Evolutionary conservation across 2,888 invertebrate species (phyloP).

Genomic region (Dascillus cervinus): DNA sequence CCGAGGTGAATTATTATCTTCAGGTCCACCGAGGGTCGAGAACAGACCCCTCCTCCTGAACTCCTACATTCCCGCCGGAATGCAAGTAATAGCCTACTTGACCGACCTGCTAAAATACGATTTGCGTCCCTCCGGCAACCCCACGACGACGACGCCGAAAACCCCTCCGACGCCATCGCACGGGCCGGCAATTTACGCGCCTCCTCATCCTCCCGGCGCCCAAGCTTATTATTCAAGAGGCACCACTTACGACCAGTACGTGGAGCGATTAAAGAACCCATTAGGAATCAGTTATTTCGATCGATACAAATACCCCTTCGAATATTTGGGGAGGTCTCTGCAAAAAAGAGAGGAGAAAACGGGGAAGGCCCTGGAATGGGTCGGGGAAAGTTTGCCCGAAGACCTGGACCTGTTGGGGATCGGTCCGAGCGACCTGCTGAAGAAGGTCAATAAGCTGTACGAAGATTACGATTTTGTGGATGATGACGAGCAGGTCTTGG

Average conservation of each 20-base stretch:
- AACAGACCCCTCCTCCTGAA: conserved; percentile 48
- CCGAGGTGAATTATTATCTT: no score
- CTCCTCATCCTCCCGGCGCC: conserved; percentile 42
- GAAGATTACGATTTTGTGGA: conserved; percentile 25
- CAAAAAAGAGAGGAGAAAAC: conserved; percentile 1
- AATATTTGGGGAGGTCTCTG: conserved; percentile 4
- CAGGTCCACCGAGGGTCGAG: conserved; percentile 35
- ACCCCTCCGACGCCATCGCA: conserved; percentile 35
- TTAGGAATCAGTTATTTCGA: conserved; percentile 22
- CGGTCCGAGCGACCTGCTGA: conserved; percentile 36
- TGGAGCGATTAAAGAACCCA: conserved; percentile 23
- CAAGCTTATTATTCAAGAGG: conserved; percentile 14
- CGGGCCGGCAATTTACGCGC: conserved; percentile 50
- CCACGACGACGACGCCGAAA: conserved; percentile 25
- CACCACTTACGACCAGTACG: conserved; percentile 16
- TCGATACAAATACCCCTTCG: conserved; percentile 11
- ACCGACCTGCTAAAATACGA: conserved; percentile 57
- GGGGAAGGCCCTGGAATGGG: neutral
- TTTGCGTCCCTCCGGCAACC: conserved; percentile 27
- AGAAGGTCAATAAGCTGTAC: conserved; percentile 30
- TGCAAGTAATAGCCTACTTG: conserved; percentile 58
- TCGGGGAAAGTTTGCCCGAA: conserved; percentile 11
- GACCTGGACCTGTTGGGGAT: conserved; percentile 31
- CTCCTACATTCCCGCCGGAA: conserved; percentile 58
- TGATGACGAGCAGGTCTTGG: conserved; percentile 26